These are phyloP conservation scores for Drosophila lacicola DNA, from an alignment of 2,888 invertebrate species.

Conservation along the genomic window DNA sequence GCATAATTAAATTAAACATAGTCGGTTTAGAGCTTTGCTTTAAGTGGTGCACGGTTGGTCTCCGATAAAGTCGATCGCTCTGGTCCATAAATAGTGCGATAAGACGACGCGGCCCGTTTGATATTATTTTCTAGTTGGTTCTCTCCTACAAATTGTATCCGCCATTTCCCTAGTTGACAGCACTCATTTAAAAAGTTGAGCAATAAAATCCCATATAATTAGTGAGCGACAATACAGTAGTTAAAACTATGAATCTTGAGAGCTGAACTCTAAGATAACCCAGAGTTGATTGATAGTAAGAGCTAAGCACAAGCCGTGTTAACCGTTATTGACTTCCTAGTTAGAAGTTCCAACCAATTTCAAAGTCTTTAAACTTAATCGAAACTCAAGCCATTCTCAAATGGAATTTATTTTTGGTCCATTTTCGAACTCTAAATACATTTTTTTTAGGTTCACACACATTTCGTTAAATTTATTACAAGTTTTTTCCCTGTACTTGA, in stretches of 20 bases:
- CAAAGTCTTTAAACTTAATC: background rate
- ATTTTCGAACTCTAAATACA: background rate
- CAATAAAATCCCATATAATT: constrained; percentile 17
- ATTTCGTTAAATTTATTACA: too few relatives aligned
- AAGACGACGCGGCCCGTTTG: constrained; percentile 76
- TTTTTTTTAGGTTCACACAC: background rate
- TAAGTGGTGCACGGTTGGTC: constrained; percentile 64
- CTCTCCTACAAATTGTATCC: constrained; percentile 20
- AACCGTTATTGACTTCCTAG: background rate
- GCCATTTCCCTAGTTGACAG: constrained; percentile 18
- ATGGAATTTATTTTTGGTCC: background rate
- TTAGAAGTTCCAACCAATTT: background rate
- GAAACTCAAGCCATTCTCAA: background rate
- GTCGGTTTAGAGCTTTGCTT: constrained; percentile 38
- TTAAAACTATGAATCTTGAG: constrained; percentile 6
- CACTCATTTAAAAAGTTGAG: constrained; percentile 1
- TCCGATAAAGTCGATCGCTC: constrained; percentile 57
- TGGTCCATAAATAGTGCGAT: constrained; percentile 78
- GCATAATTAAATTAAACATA: constrained; percentile 78
- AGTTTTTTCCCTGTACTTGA: too few relatives aligned
- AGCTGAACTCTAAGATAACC: background rate
- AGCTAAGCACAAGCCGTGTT: too few relatives aligned
- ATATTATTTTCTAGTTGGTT: constrained; percentile 41
- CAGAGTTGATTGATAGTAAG: background rate
- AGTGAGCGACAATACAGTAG: constrained; percentile 19